Evolutionary conservation across 2,888 invertebrate genomes (phyloP), one percentile per base, ranked within the genome.

Genomic region (Aphodius granarius): DNA sequence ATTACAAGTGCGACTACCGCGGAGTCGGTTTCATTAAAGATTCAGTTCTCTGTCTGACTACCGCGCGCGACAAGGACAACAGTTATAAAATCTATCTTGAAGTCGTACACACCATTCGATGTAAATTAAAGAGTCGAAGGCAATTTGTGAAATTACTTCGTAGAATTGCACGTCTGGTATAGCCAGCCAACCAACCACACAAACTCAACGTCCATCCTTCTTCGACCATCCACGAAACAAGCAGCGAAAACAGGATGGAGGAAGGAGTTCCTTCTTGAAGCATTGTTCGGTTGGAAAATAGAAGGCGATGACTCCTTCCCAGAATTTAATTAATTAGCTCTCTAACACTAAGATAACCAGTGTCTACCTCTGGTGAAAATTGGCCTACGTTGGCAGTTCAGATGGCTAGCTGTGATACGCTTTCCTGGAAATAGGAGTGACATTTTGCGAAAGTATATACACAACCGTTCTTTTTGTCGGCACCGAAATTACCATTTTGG

Each of bases 101-200:
- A 63, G 72, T 21, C 43, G 43, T 43, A 43, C 43, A 66, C 17
- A 20, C 18, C 43, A 22, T 15, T 20, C 77, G 68, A 76, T 73
- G 71, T 76, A 78, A 79, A 80, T 78, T 78, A 78, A 80, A 78
- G 78, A 78, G 80, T 73, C 76, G 84, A 84, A 83, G 83, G 85
- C 86, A 87, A 87, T 87, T 87, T 87, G 86, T 87, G 86, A 87
- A 87, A 87, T 87, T 86, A 86, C 86, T 87, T 87, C 86, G 84
- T 79, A 83, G 87, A 86, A 86, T 84, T 84, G 82, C 82, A 75
- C 75, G 77, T 77, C 77, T 73, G 79, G 72, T 80, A 77, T 79
- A 77, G 78, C 21, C 22, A 73, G 22, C 73, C 66, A 21, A 66
- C 20, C 18, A 65, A 73, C 66, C 66, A 21, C 73, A 76, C 80